Evolutionary conservation across 2,888 invertebrate species (phyloP).

Genomic region (Teinopalpus imperialis): DNA sequence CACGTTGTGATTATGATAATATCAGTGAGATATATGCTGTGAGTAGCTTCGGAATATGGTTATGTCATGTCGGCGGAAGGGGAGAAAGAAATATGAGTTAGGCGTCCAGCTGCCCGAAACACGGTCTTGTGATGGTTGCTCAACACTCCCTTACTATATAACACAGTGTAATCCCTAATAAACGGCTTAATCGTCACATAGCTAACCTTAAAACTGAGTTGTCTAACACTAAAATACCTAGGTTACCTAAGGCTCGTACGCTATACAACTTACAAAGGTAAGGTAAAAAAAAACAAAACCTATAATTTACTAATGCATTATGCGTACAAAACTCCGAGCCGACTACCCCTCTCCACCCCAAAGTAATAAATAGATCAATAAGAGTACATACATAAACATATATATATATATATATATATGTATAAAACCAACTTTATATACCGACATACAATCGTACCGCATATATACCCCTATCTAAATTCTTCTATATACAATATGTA

Average conservation of each 20-base stretch:
- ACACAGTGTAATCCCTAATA: slow-evolving; percentile 55
- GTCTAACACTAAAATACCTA: slow-evolving; percentile 60
- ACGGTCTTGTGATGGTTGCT: slow-evolving; percentile 31
- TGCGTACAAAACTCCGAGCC: slow-evolving; percentile 74
- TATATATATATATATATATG: slow-evolving; percentile 43
- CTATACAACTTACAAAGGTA: slow-evolving; percentile 46
- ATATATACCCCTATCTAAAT: slow-evolving; percentile 69
- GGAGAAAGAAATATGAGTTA: not conserved
- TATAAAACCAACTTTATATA: slow-evolving; percentile 71
- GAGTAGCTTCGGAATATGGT: too few species aligned
- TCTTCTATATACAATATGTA: slow-evolving; percentile 80
- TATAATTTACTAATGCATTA: slow-evolving; percentile 80
- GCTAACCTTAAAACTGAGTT: slow-evolving; percentile 52
- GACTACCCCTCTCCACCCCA: slow-evolving; percentile 58
- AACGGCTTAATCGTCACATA: slow-evolving; percentile 54
- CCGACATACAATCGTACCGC: slow-evolving; percentile 68
- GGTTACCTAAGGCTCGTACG: slow-evolving; percentile 44
- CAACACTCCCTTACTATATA: slow-evolving; percentile 50
- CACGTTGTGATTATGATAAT: too few species aligned
- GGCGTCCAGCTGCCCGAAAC: slow-evolving; percentile 1
- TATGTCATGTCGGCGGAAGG: not conserved
- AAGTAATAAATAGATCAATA: slow-evolving; percentile 60
- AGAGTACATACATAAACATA: slow-evolving; percentile 12
- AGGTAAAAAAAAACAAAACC: slow-evolving; percentile 74
- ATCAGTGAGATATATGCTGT: too few species aligned